Conservation (phyloP, 2,797 vertebrate genomes). For the Leptoclinus maculatus region DNA sequence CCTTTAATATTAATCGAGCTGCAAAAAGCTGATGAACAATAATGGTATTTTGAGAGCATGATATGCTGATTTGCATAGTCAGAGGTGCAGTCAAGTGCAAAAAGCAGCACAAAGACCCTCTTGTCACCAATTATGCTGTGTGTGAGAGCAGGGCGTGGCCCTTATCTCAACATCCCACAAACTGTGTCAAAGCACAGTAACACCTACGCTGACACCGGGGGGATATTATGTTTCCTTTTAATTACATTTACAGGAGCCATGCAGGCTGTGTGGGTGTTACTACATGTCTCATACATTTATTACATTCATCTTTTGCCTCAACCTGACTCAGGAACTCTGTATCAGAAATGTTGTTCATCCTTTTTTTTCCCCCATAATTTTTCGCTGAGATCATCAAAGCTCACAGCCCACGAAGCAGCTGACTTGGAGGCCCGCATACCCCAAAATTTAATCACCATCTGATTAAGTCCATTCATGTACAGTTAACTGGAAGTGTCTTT, state of each 20-base stretch:
- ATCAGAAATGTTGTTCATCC: conserved; percentile 21
- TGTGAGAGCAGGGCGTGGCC: conserved; percentile 51
- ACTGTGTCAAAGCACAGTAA: conserved; percentile 24
- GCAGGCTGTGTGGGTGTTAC: neutral
- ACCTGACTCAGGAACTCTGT: conserved; percentile 45
- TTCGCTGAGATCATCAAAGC: conserved; percentile 65
- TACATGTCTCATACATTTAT: neutral
- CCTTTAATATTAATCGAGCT: neutral
- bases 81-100: conserved; percentile 35
- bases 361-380: neutral
- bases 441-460: conserved; percentile 74
- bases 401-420: conserved; percentile 55
- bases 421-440: conserved; percentile 59
- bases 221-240: conserved; percentile 30
- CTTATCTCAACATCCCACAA: conserved; percentile 5
- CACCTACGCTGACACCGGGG: conserved; percentile 15
- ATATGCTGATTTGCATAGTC: conserved; percentile 38
- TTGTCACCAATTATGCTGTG: conserved; percentile 5
- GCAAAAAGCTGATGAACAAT: neutral
- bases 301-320: conserved; percentile 33
- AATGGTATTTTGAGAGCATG: neutral
- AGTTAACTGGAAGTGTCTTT: conserved; percentile 70
- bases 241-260: conserved; percentile 31
- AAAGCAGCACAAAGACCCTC: conserved; percentile 3
- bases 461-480: conserved; percentile 70